Evolutionary conservation across 1,140 invertebrate species (phyloP).

Genomic region (Leguminivora glycinivorella): DNA sequence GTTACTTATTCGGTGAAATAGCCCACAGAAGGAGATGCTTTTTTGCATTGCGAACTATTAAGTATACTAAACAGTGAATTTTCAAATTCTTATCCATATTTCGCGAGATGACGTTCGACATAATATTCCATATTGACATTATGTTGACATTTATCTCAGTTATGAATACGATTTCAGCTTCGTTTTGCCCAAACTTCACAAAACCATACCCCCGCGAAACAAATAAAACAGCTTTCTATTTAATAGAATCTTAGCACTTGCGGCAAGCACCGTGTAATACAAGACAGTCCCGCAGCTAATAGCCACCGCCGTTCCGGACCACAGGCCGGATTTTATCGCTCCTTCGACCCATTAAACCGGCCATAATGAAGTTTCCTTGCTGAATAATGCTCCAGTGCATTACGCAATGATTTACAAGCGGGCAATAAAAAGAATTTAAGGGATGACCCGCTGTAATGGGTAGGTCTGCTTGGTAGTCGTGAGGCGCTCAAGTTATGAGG

Average conservation of each 20-base stretch:
- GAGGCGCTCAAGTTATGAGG: neutral
- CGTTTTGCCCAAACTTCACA: no score
- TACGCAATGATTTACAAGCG: constrained; percentile 76
- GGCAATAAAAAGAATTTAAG: constrained; percentile 78
- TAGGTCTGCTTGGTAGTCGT: neutral
- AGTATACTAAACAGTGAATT: no score
- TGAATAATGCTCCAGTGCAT: constrained; percentile 74
- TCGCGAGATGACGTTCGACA: no score
- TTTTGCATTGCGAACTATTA: no score
- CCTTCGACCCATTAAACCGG: constrained; percentile 75
- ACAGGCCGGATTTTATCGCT: constrained; percentile 73
- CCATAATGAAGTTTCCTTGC: constrained; percentile 76
- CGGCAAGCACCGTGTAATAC: constrained; percentile 13
- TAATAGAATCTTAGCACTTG: neutral
- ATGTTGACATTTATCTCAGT: no score
- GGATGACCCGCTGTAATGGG: constrained; percentile 60
- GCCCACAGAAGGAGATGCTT: no score
- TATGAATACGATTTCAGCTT: no score
- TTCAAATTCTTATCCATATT: no score
- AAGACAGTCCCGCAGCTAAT: constrained; percentile 31
- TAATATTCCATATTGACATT: no score
- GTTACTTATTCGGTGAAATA: no score
- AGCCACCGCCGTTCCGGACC: constrained; percentile 39
- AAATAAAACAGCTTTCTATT: neutral
- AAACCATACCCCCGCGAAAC: no score